Base-by-base conservation (phyloP, 53 echinoderm and acorn worm genomes). In the Paracentrotus lividus region DNA sequence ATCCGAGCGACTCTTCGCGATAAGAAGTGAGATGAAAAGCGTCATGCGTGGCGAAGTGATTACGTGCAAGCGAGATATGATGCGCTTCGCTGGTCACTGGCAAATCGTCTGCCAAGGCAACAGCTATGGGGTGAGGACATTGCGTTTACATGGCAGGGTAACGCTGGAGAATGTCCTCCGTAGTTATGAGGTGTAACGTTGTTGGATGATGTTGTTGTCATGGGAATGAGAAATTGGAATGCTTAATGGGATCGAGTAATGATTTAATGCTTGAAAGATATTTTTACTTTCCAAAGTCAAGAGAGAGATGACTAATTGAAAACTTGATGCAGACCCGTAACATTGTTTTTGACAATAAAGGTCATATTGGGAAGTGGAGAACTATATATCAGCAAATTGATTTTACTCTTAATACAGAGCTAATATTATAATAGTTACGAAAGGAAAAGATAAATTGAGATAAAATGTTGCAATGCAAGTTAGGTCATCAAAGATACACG, bases 41-140 rank as follows among this genome's bases (percentile, higher is more conserved):
- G 55, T 36, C 53, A 55, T 56, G 86, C 54, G 33, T 86, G 86
- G 38, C 53, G 47, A 36, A 86, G 56, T 86, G 55, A 86, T 86
- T 86, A 86, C 86, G 56, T 56, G 53, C 86, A 56, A 86, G 86
- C 56, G 36, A 86, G 56, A 5, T 13, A 86, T 86, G 36, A 34
- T 27, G 36, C 36, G 56, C 86, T 55, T 38, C 54, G 38, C 8
- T 57, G 56, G 55, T 29, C 34, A 56, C 86, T 29, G 55, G 86
- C 53, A 86, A 56, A 57, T 86, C 53, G 56, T 86, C 23, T 47
- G 56, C 21, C 85, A 43, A 23, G 33, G 53, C 33, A 47, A 27
- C 31, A 24, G 47, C 26, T 1, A 47, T 16, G n/a, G 20, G 36
- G 72, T 40, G 40, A 72, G 40, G 72, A 40, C 72, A 20, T 6